Evolutionary conservation across 2,797 vertebrate species (phyloP).

Genomic region (Phrynocephalus forsythii): DNA sequence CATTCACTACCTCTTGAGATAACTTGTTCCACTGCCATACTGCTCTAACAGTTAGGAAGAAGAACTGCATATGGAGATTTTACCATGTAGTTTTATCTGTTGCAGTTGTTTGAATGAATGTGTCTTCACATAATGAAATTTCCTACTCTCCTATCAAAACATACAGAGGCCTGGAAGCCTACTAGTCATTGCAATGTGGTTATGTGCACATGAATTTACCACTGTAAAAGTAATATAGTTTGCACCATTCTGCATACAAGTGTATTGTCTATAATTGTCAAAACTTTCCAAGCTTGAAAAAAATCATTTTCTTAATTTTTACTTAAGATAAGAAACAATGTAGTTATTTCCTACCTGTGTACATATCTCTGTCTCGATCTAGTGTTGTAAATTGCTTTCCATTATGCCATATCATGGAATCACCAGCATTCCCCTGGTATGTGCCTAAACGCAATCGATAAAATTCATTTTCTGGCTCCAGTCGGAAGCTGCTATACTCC

Average conservation of each 20-base stretch:
- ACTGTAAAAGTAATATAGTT: background rate
- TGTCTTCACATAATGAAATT: background rate
- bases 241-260: background rate
- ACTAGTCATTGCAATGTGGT: background rate
- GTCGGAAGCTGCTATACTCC: conserved; percentile 95
- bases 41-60: too few species aligned
- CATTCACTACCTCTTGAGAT: too few species aligned
- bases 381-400: conserved; percentile 98
- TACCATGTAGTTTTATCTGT: background rate
- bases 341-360: conserved; percentile 83
- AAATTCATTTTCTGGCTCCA: conserved; percentile 92
- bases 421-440: conserved; percentile 97
- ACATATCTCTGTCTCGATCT: conserved; percentile 93
- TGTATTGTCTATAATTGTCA: background rate
- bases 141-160: background rate
- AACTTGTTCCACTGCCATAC: too few species aligned
- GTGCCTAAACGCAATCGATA: conserved; percentile 92
- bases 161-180: background rate
- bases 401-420: conserved; percentile 95
- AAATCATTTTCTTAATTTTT: background rate
- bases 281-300: background rate
- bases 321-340: background rate
- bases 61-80: background rate
- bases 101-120: background rate
- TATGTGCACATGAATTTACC: background rate